Evolutionary conservation across 2,888 invertebrate species (phyloP).

Genomic region (Diplolepis rosae): DNA sequence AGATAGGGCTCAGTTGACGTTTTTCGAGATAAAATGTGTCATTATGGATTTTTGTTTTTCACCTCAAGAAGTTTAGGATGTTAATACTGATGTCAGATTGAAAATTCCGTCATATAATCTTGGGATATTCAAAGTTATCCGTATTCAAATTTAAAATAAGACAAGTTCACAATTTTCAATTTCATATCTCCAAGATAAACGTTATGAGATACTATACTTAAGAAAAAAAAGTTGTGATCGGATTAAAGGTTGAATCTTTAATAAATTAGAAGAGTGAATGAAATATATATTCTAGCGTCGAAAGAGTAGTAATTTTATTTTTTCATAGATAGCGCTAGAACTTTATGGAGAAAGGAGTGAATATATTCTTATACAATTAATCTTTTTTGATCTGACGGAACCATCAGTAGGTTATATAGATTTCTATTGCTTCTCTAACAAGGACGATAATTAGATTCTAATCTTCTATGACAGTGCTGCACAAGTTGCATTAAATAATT

Average conservation of each 20-base stretch:
- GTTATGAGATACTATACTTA: too few species aligned
- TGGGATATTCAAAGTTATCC: not conserved
- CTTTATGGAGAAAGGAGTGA: constrained; percentile 16
- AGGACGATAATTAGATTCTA: constrained; percentile 26
- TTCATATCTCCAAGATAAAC: too few species aligned
- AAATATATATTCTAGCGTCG: not conserved
- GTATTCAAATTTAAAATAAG: not conserved
- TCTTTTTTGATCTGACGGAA: constrained; percentile 13
- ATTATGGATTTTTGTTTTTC: not conserved
- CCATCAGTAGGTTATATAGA: constrained; percentile 21
- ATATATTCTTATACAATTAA: constrained; percentile 15
- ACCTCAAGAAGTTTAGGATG: not conserved
- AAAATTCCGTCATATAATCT: not conserved
- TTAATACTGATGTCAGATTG: not conserved
- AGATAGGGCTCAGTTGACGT: not conserved
- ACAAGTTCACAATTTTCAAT: too few species aligned
- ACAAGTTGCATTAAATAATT: constrained; percentile 22
- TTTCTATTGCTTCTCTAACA: constrained; percentile 19
- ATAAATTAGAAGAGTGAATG: not conserved
- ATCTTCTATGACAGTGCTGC: constrained; percentile 18
- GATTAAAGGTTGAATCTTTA: not conserved
- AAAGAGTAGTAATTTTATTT: constrained; percentile 4
- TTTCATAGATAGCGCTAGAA: not conserved
- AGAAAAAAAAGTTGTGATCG: not conserved
- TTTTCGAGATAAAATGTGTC: not conserved